Percentiles rank a stretch among this genome's conserved stretches.
Evolutionary conservation across 2,797 vertebrate genomes (phyloP).

Genomic region (Parambassis ranga): DNA sequence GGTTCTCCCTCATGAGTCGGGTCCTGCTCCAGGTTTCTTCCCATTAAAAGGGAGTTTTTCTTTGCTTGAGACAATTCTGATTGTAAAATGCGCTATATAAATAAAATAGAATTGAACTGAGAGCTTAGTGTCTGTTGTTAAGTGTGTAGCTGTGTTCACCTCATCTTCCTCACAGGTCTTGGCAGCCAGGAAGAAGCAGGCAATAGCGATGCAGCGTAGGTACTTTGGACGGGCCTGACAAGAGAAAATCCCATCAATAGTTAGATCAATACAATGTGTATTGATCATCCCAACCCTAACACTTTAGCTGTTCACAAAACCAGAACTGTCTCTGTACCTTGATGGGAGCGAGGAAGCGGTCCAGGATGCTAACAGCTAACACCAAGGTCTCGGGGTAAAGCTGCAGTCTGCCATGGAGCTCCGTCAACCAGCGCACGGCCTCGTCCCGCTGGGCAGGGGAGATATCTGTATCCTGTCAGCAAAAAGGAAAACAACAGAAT

Average conservation of each 20-base stretch:
- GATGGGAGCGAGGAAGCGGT: conserved; percentile 93
- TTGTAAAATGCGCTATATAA: no score
- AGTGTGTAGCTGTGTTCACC: conserved; percentile 74
- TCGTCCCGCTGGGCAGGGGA: conserved; percentile 95
- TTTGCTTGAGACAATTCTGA: no score
- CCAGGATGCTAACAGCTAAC: conserved; percentile 92
- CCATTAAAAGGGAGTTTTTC: no score
- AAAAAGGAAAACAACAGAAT: no score
- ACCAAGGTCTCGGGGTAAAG: conserved; percentile 97
- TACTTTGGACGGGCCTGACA: conserved; percentile 94
- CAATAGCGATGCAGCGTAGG: conserved; percentile 95
- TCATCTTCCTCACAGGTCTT: conserved; percentile 98
- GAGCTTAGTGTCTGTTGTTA: no score
- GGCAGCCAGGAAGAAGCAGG: conserved; percentile 95
- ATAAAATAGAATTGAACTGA: no score
- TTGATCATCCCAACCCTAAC: no score
- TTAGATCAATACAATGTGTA: not conserved
- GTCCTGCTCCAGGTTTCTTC: no score
- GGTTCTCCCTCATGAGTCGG: no score
- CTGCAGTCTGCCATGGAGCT: conserved; percentile 89
- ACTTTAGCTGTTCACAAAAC: no score
- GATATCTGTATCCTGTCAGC: conserved; percentile 90
- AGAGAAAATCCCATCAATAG: conserved; percentile 21
- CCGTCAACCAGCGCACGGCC: conserved; percentile 92
- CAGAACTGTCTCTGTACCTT: conserved; percentile 82